phyloP scores from a whole-genome alignment of 2,888 invertebrate genomes.

The Melanchra persicariae region DNA sequence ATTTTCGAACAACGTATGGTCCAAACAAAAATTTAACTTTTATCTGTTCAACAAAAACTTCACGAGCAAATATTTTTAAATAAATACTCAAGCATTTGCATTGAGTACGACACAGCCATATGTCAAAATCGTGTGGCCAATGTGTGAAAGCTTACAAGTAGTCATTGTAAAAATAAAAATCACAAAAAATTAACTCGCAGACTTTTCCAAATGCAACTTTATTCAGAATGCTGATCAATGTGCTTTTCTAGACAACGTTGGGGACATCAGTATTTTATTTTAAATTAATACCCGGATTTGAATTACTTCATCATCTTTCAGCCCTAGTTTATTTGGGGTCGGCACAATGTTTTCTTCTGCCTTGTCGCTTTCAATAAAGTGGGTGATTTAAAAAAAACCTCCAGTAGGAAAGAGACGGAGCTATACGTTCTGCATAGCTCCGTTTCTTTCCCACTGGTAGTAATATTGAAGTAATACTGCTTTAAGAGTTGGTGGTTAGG shows the following conservation, averaged over 20 bases:
- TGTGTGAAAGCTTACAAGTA: slow-evolving; percentile 17
- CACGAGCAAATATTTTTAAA: background rate
- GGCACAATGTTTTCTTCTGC: too few relatives aligned
- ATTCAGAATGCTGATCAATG: slow-evolving; percentile 4
- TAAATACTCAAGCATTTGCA: background rate
- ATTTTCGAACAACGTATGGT: slow-evolving; percentile 3
- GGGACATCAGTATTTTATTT: background rate
- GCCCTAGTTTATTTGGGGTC: background rate
- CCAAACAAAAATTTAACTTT: background rate
- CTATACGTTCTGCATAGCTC: too few relatives aligned
- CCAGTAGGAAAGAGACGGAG: too few relatives aligned
- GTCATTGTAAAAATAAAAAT: slow-evolving; percentile 3
- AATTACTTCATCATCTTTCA: background rate
- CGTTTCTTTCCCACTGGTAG: too few relatives aligned
- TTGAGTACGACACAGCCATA: slow-evolving; percentile 24
- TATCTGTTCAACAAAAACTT: slow-evolving; percentile 6
- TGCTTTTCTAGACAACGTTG: slow-evolving; percentile 17
- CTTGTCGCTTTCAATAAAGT: too few relatives aligned
- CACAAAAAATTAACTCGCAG: background rate
- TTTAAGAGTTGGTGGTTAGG: too few relatives aligned
- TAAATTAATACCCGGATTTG: too few relatives aligned
- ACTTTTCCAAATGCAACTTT: background rate
- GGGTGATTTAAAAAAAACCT: too few relatives aligned
- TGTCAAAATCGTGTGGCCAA: slow-evolving; percentile 16
- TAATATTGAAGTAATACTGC: too few relatives aligned